phyloP scores from a whole-genome alignment of 2,113 vertebrate species.

The Clinocottus analis region DNA sequence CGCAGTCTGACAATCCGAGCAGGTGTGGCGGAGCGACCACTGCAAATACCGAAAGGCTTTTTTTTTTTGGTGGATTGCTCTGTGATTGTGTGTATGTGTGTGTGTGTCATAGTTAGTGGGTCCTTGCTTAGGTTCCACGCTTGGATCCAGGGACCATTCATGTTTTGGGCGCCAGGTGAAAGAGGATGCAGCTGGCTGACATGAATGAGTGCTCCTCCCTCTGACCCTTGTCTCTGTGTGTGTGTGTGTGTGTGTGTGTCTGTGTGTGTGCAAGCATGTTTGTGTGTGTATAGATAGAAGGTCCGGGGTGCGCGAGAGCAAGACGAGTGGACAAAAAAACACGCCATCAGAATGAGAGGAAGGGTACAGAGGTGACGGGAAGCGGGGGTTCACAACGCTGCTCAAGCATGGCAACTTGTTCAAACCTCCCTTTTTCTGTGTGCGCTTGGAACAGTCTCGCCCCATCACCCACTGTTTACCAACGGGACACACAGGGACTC shows the following conservation, averaged over 20 bases:
- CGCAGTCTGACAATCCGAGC: conserved; percentile 62
- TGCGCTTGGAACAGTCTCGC: conserved; percentile 46
- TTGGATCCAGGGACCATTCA: conserved; percentile 51
- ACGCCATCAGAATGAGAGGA: conserved; percentile 56
- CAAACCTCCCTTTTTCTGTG: conserved; percentile 35
- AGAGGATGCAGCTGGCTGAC: conserved; percentile 68
- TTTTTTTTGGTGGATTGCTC: conserved; percentile 42
- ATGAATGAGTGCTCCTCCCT: conserved; percentile 64
- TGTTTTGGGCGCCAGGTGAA: conserved; percentile 68
- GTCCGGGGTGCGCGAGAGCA: conserved; percentile 43
- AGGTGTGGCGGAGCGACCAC: conserved; percentile 71
- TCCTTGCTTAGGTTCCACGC: conserved; percentile 27
- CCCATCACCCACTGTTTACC: conserved; percentile 54
- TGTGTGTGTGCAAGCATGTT: not conserved
- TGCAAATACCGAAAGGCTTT: conserved; percentile 40
- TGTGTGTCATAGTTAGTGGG: conserved; percentile 25
- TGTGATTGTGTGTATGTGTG: conserved; percentile 11
- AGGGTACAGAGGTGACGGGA: conserved; percentile 64
- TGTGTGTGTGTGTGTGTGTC: not conserved
- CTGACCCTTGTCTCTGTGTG: conserved; percentile 46
- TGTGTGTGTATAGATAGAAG: conserved; percentile 10
- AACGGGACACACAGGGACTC: conserved; percentile 43
- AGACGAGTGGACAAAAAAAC: conserved; percentile 70
- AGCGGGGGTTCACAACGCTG: conserved; percentile 59
- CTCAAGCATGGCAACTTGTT: conserved; percentile 69